A percentile compares a stretch with the other conserved stretches of the same genome.
Conservation (phyloP, 2,888 invertebrate species). For the Antitype chi region DNA sequence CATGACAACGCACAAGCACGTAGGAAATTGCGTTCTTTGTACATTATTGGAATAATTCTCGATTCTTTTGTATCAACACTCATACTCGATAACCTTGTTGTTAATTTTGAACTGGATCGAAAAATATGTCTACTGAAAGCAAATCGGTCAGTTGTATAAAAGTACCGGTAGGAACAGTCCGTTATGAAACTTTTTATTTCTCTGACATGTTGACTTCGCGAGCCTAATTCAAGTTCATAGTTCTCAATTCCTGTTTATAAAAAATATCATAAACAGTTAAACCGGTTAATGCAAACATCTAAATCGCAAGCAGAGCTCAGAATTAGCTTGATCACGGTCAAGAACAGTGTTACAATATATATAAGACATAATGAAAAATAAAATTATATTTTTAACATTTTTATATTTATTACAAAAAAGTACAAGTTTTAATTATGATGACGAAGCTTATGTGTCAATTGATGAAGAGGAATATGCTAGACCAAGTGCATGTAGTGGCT, state of each 20-base stretch:
- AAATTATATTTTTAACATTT: conserved; percentile 43
- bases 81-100: conserved; percentile 4
- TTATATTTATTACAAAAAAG: conserved; percentile 50
- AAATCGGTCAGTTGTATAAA: conserved; percentile 19
- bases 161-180: conserved; percentile 24
- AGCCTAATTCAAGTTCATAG: conserved; percentile 65
- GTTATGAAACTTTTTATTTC: conserved; percentile 26
- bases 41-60: background rate
- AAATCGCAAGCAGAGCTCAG: conserved; percentile 58
- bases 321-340: conserved; percentile 64
- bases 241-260: conserved; percentile 45
- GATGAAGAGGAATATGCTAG: conserved; percentile 73
- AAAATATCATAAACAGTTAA: conserved; percentile 58
- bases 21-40: background rate
- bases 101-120: conserved; percentile 13
- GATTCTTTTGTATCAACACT: conserved; percentile 12
- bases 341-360: conserved; percentile 63
- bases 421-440: conserved; percentile 56
- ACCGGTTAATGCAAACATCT: conserved; percentile 61
- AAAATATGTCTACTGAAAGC: background rate
- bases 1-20: background rate
- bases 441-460: conserved; percentile 66
- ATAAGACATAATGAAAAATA: conserved; percentile 48
- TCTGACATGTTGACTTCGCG: conserved; percentile 15
- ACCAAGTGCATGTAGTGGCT: conserved; percentile 70